A percentile compares a stretch with the other conserved stretches of the same genome.
phyloP scores from a whole-genome alignment of 2,888 invertebrate genomes.

The Catocala sponsa region DNA sequence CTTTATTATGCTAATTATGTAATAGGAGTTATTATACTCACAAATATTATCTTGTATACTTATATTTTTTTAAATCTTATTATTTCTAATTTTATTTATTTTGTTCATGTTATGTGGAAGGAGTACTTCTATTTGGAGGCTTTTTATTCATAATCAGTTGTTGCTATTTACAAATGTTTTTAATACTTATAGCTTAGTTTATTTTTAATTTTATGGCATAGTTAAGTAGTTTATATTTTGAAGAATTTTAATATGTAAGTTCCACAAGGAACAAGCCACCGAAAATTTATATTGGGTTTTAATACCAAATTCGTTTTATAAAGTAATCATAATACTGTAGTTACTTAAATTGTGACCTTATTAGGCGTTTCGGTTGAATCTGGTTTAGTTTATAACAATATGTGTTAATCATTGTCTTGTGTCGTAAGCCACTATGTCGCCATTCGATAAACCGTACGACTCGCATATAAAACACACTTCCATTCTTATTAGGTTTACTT shows the following conservation, averaged over 20 bases:
- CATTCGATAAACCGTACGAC: constrained; percentile 23
- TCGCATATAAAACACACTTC: constrained; percentile 5
- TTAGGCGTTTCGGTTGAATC: constrained; percentile 37
- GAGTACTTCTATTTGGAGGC: constrained; percentile 77
- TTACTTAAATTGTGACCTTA: constrained; percentile 39
- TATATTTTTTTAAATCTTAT: constrained; percentile 52
- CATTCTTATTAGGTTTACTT: constrained; percentile 13
- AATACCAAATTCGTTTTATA: constrained; percentile 49
- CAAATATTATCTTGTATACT: constrained; percentile 62
- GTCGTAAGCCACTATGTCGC: constrained; percentile 9
- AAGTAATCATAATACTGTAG: constrained; percentile 30
- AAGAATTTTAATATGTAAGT: constrained; percentile 44
- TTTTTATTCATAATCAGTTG: constrained; percentile 78
- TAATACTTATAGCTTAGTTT: constrained; percentile 70
- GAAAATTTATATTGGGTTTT: constrained; percentile 47
- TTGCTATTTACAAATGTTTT: constrained; percentile 86
- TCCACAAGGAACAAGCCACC: constrained; percentile 42
- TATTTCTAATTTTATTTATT: constrained; percentile 70
- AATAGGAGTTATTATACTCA: constrained; percentile 55
- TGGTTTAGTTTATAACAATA: constrained; percentile 35
- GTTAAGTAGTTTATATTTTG: constrained; percentile 57
- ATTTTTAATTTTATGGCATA: constrained; percentile 65
- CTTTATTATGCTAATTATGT: constrained; percentile 54
- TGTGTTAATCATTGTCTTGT: constrained; percentile 25
- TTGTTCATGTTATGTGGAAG: constrained; percentile 71